phyloP scores from a whole-genome alignment of 2,113 vertebrate genomes.

The Rhynchopsitta pachyrhyncha region DNA sequence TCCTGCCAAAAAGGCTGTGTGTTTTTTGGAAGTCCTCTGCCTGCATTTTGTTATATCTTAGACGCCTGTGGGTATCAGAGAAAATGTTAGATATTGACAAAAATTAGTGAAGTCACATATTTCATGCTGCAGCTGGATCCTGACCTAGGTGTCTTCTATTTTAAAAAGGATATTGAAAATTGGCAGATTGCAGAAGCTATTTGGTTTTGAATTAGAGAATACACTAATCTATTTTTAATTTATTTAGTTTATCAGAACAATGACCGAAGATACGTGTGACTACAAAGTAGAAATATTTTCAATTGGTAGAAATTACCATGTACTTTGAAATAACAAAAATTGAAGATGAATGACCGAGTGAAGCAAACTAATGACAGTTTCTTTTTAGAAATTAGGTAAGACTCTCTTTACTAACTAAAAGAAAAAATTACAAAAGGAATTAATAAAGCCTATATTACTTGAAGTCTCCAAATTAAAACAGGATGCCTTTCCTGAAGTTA shows the following conservation, averaged over 20 bases:
- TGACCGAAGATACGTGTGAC: neutral
- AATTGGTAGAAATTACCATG: neutral
- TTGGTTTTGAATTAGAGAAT: neutral
- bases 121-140: neutral
- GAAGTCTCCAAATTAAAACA: neutral
- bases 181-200: neutral
- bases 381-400: neutral
- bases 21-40: neutral
- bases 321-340: neutral
- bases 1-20: neutral
- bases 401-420: neutral
- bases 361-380: neutral
- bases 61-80: neutral
- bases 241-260: neutral
- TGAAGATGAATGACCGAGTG: neutral
- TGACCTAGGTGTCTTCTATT: neutral
- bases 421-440: neutral
- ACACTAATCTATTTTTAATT: neutral
- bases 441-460: neutral
- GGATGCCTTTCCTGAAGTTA: neutral
- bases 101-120: rapidly evolving
- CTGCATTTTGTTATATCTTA: neutral
- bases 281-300: neutral
- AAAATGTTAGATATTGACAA: neutral
- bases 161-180: neutral